Base-by-base conservation (phyloP, 2,888 invertebrate genomes). In the Smittia aterrima region DNA sequence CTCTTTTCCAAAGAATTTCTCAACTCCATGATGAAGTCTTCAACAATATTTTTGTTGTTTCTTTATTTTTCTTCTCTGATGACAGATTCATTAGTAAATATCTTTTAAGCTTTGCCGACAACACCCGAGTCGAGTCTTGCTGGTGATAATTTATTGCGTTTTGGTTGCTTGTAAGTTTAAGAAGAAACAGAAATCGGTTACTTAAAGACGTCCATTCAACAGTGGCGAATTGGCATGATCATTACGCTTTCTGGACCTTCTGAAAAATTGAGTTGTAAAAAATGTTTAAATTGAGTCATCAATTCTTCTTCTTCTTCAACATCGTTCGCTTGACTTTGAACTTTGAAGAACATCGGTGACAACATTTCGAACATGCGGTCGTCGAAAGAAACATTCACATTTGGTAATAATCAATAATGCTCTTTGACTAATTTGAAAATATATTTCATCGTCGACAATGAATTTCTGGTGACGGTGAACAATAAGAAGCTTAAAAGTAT, bases 61-160 rank as follows among this genome's bases (percentile, higher is more conserved):
- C 68, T 68, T 66, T 66, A 66, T 66, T 66, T 66, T 66, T 66
- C 66, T 66, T 66, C 20, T 18, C 66, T 24, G 68, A 68, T 68
- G 68, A 68, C 68, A 68, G 68, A 68, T 68, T 68, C 68, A 68
- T 68, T 68, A 68, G 68, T 68, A 68, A 66, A 66, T 66, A 66
- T 66, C 66, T 32, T 66, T 66, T 66, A 20, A 68, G 13, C 6
- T 68, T 41, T 24, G 41, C 68, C 41, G 20, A 24, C 4, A 38
- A 38, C 38, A 38, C 38, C 38, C 38, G 38, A 38, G 38, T 38
- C 4, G 9, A 38, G 38, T 38, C 38, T 38, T 38, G 38, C 20
- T 38, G 3, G 47, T 20, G 47, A 68, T 68, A 68, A 68, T 68
- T 68, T 68, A 68, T 68, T 68, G 47, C 47, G 25, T 18, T 41